Conservation (phyloP, 2,113 vertebrate species). For the Dascyllus trimaculatus region DNA sequence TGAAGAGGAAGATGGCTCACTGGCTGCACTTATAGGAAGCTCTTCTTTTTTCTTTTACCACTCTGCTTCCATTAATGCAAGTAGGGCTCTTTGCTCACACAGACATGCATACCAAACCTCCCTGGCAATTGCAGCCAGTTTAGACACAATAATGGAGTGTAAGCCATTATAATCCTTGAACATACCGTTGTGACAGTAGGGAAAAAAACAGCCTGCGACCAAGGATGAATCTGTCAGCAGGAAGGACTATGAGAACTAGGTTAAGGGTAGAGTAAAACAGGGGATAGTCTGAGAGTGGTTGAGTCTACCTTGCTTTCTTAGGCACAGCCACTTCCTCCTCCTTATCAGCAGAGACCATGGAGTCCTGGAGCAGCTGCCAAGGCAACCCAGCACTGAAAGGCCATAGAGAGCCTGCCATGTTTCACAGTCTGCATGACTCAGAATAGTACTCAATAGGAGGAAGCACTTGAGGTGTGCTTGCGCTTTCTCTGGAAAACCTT, state of each 20-base stretch:
- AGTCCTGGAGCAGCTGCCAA: constrained; percentile 71
- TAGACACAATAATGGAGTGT: constrained; percentile 29
- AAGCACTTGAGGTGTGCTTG: constrained; percentile 67
- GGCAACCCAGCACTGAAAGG: constrained; percentile 68
- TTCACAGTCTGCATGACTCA: constrained; percentile 59
- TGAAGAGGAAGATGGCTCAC: constrained; percentile 50
- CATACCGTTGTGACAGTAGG: constrained; percentile 10
- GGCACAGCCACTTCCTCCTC: constrained; percentile 68
- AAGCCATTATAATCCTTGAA: constrained; percentile 57
- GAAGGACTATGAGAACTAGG: constrained; percentile 8
- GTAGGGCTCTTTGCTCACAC: constrained; percentile 36
- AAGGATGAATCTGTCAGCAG: constrained; percentile 11
- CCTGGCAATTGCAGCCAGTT: constrained; percentile 42
- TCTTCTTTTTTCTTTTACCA: not conserved
- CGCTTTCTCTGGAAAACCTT: constrained; percentile 46
- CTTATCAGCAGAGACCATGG: constrained; percentile 73
- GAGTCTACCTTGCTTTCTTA: constrained; percentile 49
- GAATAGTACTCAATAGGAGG: constrained; percentile 72
- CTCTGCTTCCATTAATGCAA: constrained; percentile 51
- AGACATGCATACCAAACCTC: constrained; percentile 52
- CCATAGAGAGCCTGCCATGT: constrained; percentile 47
- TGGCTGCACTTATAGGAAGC: constrained; percentile 35
- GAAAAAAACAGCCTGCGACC: not conserved
- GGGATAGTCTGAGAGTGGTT: constrained; percentile 15
- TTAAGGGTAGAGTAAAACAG: constrained; percentile 22